Conservation (phyloP, 2,797 vertebrate genomes). For the Onychomys arenicola region DNA sequence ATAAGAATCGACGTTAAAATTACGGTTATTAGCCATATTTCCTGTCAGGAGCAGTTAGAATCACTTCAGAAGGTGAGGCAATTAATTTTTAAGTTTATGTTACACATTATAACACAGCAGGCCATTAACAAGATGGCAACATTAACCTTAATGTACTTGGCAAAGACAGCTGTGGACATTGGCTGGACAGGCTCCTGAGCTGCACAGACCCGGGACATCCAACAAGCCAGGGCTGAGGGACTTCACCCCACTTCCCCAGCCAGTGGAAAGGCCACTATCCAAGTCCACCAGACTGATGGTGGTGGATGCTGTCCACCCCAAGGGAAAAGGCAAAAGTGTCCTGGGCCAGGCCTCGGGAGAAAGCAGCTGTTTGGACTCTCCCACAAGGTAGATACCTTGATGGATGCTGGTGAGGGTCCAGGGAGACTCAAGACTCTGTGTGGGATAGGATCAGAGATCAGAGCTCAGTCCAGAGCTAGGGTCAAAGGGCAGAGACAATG, state of each 20-base stretch:
- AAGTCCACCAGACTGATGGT: not conserved
- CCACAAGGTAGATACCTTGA: rapidly evolving
- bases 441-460: not conserved
- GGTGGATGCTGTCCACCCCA: rapidly evolving
- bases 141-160: slow-evolving; percentile 67
- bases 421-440: rapidly evolving
- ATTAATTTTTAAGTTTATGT: slow-evolving; percentile 78
- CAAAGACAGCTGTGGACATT: not conserved
- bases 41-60: slow-evolving; percentile 74
- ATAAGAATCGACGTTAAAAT: slow-evolving; percentile 46
- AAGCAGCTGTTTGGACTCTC: not conserved
- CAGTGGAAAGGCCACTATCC: not conserved
- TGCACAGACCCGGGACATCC: not conserved
- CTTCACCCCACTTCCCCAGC: not conserved
- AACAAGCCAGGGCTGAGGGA: not conserved
- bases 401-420: rapidly evolving
- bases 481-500: not conserved
- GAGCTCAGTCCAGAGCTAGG: not conserved
- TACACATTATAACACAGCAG: not conserved
- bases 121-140: slow-evolving; percentile 64
- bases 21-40: slow-evolving; percentile 45
- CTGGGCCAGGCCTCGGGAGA: not conserved
- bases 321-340: no score
- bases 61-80: slow-evolving; percentile 53
- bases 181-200: rapidly evolving